Percentiles rank a stretch among this genome's conserved stretches.
Conservation (phyloP, 2,888 invertebrate genomes). For the Pandemis cinnamomeana region DNA sequence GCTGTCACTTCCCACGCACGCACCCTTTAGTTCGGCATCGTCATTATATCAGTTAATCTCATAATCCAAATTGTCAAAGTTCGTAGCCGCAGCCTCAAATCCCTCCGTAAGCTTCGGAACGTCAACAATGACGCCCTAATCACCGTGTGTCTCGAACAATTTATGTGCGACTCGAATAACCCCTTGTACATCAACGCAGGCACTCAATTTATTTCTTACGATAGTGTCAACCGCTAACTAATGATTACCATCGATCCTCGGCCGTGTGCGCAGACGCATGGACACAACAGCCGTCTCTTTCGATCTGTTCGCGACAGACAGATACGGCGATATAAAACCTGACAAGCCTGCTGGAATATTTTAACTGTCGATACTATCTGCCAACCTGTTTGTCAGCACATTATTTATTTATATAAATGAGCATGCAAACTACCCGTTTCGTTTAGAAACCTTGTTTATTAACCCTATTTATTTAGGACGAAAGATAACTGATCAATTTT, state of each 20-base stretch:
- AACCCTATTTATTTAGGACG: constrained; percentile 16
- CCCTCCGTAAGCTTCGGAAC: constrained; percentile 58
- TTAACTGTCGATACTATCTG: constrained; percentile 21
- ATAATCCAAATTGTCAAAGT: constrained; percentile 38
- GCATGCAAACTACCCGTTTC: constrained; percentile 30
- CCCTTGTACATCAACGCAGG: constrained; percentile 50
- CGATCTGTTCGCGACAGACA: constrained; percentile 30
- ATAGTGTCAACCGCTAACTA: constrained; percentile 68
- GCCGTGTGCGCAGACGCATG: constrained; percentile 35
- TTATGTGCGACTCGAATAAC: constrained; percentile 60
- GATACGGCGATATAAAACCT: constrained; percentile 23
- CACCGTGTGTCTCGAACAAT: constrained; percentile 58
- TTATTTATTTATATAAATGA: constrained; percentile 17
- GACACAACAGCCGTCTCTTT: constrained; percentile 17
- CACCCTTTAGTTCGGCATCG: constrained; percentile 35
- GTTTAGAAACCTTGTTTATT: constrained; percentile 17
- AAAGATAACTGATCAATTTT: constrained; percentile 22
- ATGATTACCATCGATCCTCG: constrained; percentile 62
- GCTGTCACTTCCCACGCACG: constrained; percentile 31
- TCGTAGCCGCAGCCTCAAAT: constrained; percentile 53
- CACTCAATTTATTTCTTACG: constrained; percentile 69
- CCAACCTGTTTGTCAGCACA: constrained; percentile 27
- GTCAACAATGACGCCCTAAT: constrained; percentile 67
- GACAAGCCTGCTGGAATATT: constrained; percentile 28
- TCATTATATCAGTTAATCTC: constrained; percentile 39